Evolutionary conservation across 2,888 invertebrate species (phyloP).

Genomic region (Thelaira solivaga): DNA sequence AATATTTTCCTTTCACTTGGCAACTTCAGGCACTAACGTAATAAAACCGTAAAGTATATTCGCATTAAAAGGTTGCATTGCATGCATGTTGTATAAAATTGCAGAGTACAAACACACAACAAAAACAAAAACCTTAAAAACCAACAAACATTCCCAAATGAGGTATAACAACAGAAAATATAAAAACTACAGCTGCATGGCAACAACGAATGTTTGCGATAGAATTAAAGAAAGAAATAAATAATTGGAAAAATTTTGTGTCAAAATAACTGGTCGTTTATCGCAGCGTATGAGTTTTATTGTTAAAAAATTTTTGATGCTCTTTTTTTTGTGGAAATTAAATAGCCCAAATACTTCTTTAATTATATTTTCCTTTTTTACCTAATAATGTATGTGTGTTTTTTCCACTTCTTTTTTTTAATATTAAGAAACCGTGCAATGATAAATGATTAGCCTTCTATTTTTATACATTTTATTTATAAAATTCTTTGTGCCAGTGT

Average conservation of each 20-base stretch:
- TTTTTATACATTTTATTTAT: not conserved
- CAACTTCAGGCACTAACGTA: constrained; percentile 41
- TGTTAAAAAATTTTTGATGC: too few species aligned
- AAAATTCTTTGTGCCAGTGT: not conserved
- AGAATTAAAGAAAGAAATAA: not conserved
- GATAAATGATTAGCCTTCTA: too few species aligned
- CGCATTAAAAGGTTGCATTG: constrained; percentile 42
- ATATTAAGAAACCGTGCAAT: too few species aligned
- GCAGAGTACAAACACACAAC: too few species aligned
- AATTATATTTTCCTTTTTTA: not conserved
- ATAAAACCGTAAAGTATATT: constrained; percentile 40
- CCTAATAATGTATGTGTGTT: too few species aligned
- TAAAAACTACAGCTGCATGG: constrained; percentile 39
- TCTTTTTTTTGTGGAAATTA: too few species aligned
- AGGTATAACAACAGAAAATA: constrained; percentile 21
- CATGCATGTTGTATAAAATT: constrained; percentile 39
- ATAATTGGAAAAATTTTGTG: not conserved
- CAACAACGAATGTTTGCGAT: constrained; percentile 26
- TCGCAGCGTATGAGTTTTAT: constrained; percentile 30
- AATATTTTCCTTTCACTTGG: constrained; percentile 60
- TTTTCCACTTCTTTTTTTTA: too few species aligned
- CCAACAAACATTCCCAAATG: constrained; percentile 43
- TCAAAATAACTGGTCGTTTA: not conserved
- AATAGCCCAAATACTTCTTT: not conserved
- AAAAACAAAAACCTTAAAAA: constrained; percentile 27